Evolutionary conservation across 2,888 invertebrate species (phyloP), one percentile per base, ranked within the genome.

Genomic region (Ichneumoninae sp.): DNA sequence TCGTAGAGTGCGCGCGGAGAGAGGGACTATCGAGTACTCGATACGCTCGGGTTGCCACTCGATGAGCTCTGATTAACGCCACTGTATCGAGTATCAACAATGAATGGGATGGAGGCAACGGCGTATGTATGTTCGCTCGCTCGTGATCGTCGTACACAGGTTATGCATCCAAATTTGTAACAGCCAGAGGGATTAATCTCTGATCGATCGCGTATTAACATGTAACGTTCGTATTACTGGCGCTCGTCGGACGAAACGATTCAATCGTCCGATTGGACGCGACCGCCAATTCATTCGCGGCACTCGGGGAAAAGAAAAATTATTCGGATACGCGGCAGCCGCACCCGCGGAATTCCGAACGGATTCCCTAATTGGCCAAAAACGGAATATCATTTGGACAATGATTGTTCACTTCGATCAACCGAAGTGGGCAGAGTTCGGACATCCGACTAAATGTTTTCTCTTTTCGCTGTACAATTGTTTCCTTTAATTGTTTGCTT

Each of bases 51-150:
- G 7, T 62, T 62, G 26, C 60, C 60, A 30, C 60, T 33, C 33
- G 60, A 62, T 33, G 60, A 62, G 33, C 60, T 30, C 30, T 62
- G 60, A 33, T 62, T 33, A 16, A 62, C 33, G 30, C 60, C 16
- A 62, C 60, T 62, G 30, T 13, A 44, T 16, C 60, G 33, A 33
- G 30, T 62, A 62, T 33, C 60, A 33, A 7, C 60, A 33, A 62
- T 62, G 33, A 62, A 60, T 33, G 30, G 33, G 30, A 7, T n/a
- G 33, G 30, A 33, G 7, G 60, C 6, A 30, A 33, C 13, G 52
- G 16, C 26, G 26, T 30, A 60, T 19, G 22, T 30, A 6, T 33
- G 13, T n/a, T 62, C 16, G 3, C 16, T 62, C 6, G 16, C n/a
- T 33, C 26, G 16, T 6, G 30, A 13, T 13, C 30, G 6, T 30